Evolutionary conservation across 2,888 invertebrate genomes (phyloP).

Genomic region (Diarsia brunnea): DNA sequence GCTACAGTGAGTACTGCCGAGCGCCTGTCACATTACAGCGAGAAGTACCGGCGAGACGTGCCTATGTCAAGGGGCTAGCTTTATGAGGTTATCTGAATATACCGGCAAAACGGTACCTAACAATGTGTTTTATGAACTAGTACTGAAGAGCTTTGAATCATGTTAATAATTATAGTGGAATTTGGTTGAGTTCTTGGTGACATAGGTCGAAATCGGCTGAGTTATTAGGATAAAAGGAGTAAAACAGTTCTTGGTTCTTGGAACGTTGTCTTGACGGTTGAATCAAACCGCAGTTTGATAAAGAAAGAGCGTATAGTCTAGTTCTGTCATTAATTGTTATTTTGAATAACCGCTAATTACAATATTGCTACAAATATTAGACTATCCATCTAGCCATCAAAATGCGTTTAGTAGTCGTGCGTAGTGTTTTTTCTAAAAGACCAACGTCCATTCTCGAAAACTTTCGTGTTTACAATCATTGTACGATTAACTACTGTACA

Average conservation of each 20-base stretch:
- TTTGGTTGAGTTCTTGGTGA: too few species aligned
- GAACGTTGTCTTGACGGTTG: neutral
- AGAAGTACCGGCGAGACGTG: constrained; percentile 36
- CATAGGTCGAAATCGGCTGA: neutral
- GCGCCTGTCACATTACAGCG: constrained; percentile 33
- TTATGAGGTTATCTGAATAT: constrained; percentile 27
- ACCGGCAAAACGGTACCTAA: constrained; percentile 18
- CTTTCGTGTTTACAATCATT: neutral
- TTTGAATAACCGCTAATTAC: neutral
- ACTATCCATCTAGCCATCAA: neutral
- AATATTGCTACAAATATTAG: too few species aligned
- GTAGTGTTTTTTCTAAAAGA: neutral
- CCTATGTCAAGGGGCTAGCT: constrained; percentile 17
- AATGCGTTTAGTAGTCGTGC: neutral
- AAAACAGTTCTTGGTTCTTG: neutral
- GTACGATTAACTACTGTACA: neutral
- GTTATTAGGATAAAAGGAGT: neutral
- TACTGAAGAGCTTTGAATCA: neutral
- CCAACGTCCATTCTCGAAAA: neutral
- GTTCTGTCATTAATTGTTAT: neutral
- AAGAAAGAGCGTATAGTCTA: neutral
- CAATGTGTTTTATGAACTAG: constrained; percentile 23
- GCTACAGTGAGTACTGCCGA: neutral
- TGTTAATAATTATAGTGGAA: neutral
- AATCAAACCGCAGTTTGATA: neutral